phyloP scores from a whole-genome alignment of 1,140 invertebrate genomes.

The Idris sp. region DNA sequence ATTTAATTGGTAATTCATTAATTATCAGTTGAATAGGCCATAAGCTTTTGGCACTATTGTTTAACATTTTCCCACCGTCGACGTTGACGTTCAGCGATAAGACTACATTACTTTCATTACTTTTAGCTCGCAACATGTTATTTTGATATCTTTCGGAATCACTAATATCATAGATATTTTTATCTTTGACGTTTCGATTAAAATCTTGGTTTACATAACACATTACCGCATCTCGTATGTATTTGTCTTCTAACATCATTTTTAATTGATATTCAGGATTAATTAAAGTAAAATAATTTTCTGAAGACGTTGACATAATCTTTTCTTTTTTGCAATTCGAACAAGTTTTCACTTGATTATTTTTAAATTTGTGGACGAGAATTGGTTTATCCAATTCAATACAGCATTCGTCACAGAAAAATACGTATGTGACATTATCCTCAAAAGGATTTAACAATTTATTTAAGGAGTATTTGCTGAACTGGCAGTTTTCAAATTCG shows the following conservation, averaged over 20 bases:
- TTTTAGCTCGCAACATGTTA: slow-evolving; percentile 7
- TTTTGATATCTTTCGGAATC: slow-evolving; percentile 3
- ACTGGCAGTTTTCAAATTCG: too few species aligned
- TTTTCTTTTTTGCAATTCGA: too few species aligned
- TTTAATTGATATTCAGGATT: slow-evolving; percentile 6
- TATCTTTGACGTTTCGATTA: neutral
- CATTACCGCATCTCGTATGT: slow-evolving; percentile 1
- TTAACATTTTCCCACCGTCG: slow-evolving; percentile 19
- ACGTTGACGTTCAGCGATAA: slow-evolving; percentile 14
- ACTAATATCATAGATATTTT: neutral
- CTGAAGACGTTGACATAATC: neutral
- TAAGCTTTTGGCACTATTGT: slow-evolving; percentile 16
- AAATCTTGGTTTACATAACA: neutral
- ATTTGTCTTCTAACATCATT: slow-evolving; percentile 11
- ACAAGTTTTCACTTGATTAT: too few species aligned
- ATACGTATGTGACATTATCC: too few species aligned
- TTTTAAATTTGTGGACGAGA: too few species aligned
- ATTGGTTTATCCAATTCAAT: too few species aligned
- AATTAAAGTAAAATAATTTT: slow-evolving; percentile 2
- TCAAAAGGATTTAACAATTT: too few species aligned
- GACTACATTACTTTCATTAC: neutral
- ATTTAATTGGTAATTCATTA: slow-evolving; percentile 11
- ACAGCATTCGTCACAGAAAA: too few species aligned
- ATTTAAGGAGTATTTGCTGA: too few species aligned
- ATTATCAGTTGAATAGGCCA: slow-evolving; percentile 9